Evolutionary conservation across 2,888 invertebrate species (phyloP).

Genomic region (Caenorhabditis sp.): DNA sequence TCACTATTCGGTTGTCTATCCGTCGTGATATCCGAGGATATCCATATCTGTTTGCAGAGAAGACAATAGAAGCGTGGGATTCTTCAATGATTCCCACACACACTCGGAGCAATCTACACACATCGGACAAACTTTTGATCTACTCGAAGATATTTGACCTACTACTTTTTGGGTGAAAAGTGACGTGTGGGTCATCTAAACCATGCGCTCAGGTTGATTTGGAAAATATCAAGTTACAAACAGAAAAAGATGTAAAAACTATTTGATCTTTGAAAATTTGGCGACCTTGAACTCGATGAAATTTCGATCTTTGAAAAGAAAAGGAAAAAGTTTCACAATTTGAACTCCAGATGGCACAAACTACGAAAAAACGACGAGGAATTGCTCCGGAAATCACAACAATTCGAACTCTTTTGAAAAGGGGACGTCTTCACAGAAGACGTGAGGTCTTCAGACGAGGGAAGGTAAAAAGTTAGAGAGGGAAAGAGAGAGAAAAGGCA

Average conservation of each 20-base stretch:
- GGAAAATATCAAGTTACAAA: too few relatives aligned
- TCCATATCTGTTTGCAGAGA: background rate
- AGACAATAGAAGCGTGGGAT: background rate
- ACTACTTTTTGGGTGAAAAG: constrained; percentile 5
- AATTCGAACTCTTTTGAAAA: constrained; percentile 1
- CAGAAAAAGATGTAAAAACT: too few relatives aligned
- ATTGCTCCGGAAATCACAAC: background rate
- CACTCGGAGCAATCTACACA: background rate
- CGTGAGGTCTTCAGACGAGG: background rate
- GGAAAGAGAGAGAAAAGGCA: constrained; percentile 19
- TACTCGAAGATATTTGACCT: constrained; percentile 3
- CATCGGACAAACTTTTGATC: constrained; percentile 7
- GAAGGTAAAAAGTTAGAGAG: constrained; percentile 12
- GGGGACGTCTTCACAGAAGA: background rate
- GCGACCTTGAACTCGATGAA: background rate
- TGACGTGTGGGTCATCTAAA: background rate
- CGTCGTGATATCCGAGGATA: background rate
- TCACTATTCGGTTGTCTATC: background rate
- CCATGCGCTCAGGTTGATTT: too few relatives aligned
- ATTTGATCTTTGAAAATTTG: constrained; percentile 4
- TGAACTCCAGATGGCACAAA: background rate
- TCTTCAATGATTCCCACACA: background rate
- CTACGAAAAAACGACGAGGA: background rate
- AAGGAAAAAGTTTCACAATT: background rate
- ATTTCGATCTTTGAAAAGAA: background rate